Evolutionary conservation across 2,888 invertebrate genomes (phyloP).

Genomic region (Lottia scabra): DNA sequence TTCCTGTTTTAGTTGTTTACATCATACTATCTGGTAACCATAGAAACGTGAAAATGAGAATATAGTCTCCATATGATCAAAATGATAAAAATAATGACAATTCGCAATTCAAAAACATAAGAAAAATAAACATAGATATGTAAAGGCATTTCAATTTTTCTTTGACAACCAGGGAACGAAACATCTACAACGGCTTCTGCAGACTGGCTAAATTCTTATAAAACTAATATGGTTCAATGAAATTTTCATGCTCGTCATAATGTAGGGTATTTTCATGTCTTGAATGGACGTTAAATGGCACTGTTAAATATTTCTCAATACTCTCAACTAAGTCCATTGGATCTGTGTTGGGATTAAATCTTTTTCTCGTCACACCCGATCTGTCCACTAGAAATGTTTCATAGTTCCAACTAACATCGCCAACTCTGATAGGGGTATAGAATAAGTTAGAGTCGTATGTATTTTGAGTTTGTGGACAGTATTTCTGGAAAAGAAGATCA

Average conservation of each 20-base stretch:
- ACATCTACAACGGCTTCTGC: too few relatives aligned
- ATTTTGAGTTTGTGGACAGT: constrained; percentile 44
- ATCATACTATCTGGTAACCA: constrained; percentile 1
- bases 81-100: too few relatives aligned
- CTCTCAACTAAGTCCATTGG: constrained; percentile 13
- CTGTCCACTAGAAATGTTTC: constrained; percentile 52
- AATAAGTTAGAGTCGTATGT: constrained; percentile 38
- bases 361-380: constrained; percentile 29
- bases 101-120: too few relatives aligned
- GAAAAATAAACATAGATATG: too few relatives aligned
- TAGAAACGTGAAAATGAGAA: neutral
- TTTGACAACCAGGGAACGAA: too few relatives aligned
- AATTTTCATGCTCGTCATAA: too few relatives aligned
- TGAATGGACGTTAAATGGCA: too few relatives aligned
- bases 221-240: too few relatives aligned
- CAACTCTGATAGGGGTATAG: constrained; percentile 44
- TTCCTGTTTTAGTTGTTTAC: neutral
- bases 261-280: too few relatives aligned
- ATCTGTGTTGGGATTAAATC: constrained; percentile 26
- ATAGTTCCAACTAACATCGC: constrained; percentile 57
- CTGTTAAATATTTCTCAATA: neutral
- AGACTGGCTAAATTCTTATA: too few relatives aligned
- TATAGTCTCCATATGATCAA: too few relatives aligned
- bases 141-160: too few relatives aligned
- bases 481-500: constrained; percentile 28